Base-by-base conservation (phyloP, 2,113 vertebrate genomes). In the Morone saxatilis region DNA sequence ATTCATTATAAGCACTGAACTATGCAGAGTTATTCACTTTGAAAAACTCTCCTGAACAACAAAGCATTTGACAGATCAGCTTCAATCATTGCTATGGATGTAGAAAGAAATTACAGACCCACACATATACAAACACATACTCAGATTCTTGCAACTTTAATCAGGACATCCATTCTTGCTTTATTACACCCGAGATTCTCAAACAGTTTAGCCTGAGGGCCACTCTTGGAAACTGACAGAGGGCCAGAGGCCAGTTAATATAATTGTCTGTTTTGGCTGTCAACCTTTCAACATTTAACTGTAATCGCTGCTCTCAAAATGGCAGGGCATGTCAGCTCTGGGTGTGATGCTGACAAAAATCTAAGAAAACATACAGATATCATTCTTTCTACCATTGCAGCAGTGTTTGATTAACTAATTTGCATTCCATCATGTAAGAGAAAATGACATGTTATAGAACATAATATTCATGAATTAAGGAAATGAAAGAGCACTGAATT, bases 211-310 rank as follows among this genome's bases (percentile, higher is more conserved):
- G 88, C 85, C 86, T 19, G 7, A 65, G 80, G 87, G 80, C 74
- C 78, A 68, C 76, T 82, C 59, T 78, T 82, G 69, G 71, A 89
- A 80, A 76, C 74, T 89, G 90, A 86, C 87, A 90, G 66, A 84
- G 71, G 71, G 83, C 90, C 80, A 86, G 84, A 57, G 84, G 87
- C 80, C 86, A 87, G 80, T 80, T 81, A 70, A 89, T 71, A 76
- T 84, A 86, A 92, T 89, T 87, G 72, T 86, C 83, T 89, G 81
- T 76, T 89, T 89, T 88, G 76, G 62, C 74, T 92, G 90, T 89
- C 89, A 90, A 84, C 82, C 78, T 81, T 80, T 93, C 83, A 86
- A 85, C 76, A 20, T 83, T 91, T 72, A 59, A 66, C 67, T 68
- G 74, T 90, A 87, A 90, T 83, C 81, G 63, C 76, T 60, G 80